Evolutionary conservation across 2,888 invertebrate genomes (phyloP), one percentile per base, ranked within the genome.

Genomic region (Drosophila emarginata): DNA sequence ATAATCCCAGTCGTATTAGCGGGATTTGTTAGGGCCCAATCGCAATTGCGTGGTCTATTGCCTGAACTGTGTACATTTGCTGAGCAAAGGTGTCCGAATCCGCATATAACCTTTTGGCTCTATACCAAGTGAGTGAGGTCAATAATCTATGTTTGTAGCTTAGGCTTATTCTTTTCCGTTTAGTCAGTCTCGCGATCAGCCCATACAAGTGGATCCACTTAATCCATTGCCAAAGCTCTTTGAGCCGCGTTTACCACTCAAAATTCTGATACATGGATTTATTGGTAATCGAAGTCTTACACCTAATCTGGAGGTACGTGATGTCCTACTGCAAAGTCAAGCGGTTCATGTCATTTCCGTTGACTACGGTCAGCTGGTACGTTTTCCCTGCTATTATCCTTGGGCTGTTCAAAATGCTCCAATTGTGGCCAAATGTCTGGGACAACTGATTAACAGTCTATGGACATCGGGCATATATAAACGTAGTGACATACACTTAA

Each of bases 201-300:
- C 94, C 0, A 87, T 92, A 39, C 88, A 93, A 76, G 61, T 95
- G 50, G 87, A 92, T 61, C 90, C 91, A 0, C 39, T 79, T 0
- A 77, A 86, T 61, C 77, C 78, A 0, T 51, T 23, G 0, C 7
- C 67, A 0, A 40, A 74, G 0, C 56, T 1, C 23, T 89, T 90
- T 26, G 60, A 77, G 53, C 87, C 87, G 2, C 89, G 91, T 12
- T 92, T 92, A 2, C 93, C 93, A 0, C 87, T 94, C 0, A 94
- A 94, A 78, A 91, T 95, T 21, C 82, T 95, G 7, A 93, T 95
- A 58, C 95, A 95, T 71, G 95, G 95, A 0, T 94, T 94, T 74
- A 93, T 94, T 0, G 94, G 94, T 0, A 73, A 93, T 77, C 93
- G 90, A 72, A 92, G 94, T 78, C 93, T 91, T 72, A 92, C 94